Evolutionary conservation across 1,140 invertebrate genomes (phyloP).

Genomic region (Drosophila santomea): DNA sequence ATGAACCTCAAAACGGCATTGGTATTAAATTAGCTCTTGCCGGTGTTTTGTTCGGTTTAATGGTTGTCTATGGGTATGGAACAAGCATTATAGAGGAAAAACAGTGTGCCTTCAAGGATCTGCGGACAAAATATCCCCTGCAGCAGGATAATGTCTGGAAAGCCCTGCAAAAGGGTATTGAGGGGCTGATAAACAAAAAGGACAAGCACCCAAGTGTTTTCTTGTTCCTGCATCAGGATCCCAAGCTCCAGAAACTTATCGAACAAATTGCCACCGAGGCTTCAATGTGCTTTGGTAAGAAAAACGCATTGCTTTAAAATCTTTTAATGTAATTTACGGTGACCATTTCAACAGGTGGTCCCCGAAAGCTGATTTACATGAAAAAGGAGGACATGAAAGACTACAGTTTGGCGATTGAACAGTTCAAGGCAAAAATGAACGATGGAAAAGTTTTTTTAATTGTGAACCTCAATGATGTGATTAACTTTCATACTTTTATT

Average conservation of each 20-base stretch:
- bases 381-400: slow-evolving; percentile 47
- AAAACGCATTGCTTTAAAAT: neutral
- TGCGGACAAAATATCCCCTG: slow-evolving; percentile 17
- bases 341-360: slow-evolving; percentile 25
- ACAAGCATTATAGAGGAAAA: slow-evolving; percentile 16
- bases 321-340: neutral
- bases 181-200: slow-evolving; percentile 63
- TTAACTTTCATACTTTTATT: neutral
- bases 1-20: neutral
- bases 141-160: slow-evolving; percentile 55
- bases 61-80: neutral
- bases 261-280: slow-evolving; percentile 55
- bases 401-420: slow-evolving; percentile 64
- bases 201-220: slow-evolving; percentile 52
- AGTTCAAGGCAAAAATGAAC: slow-evolving; percentile 63
- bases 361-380: slow-evolving; percentile 49
- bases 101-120: slow-evolving; percentile 32
- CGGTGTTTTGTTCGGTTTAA: slow-evolving; percentile 2
- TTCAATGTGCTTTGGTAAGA: slow-evolving; percentile 68
- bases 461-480: slow-evolving; percentile 71
- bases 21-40: neutral
- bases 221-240: slow-evolving; percentile 61
- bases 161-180: slow-evolving; percentile 51
- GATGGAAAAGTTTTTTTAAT: slow-evolving; percentile 76
- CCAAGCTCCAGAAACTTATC: slow-evolving; percentile 39